Evolutionary conservation across 2,888 invertebrate genomes (phyloP).

Genomic region (Trilocha varians): DNA sequence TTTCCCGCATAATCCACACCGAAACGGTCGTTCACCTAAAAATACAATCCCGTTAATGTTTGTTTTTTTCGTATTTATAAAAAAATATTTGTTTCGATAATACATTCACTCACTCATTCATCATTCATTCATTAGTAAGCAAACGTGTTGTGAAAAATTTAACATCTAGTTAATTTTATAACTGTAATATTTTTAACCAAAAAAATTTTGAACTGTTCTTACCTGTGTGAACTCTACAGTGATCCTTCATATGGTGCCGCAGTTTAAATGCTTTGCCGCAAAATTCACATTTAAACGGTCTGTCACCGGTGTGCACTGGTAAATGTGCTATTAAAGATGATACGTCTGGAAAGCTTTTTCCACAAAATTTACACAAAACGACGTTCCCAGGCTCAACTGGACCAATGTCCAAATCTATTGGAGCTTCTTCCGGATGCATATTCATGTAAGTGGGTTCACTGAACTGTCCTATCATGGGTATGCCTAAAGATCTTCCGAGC

Average conservation of each 20-base stretch:
- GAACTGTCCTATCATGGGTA: constrained; percentile 61
- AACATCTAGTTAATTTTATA: no score
- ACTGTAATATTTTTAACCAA: no score
- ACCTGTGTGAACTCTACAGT: constrained; percentile 93
- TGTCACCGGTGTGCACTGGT: constrained; percentile 91
- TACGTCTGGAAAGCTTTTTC: constrained; percentile 93
- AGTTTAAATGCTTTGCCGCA: constrained; percentile 95
- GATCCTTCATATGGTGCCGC: constrained; percentile 95
- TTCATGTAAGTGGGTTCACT: constrained; percentile 61
- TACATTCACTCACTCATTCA: no score
- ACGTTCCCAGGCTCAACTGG: constrained; percentile 81
- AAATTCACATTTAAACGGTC: constrained; percentile 94
- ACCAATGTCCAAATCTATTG: constrained; percentile 71
- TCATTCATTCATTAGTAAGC: no score
- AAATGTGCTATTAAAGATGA: constrained; percentile 89
- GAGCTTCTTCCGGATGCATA: constrained; percentile 74
- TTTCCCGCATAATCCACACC: constrained; percentile 91
- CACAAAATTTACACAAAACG: constrained; percentile 93
- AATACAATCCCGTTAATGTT: no score
- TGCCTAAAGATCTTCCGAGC: constrained; percentile 49
- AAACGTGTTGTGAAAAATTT: no score
- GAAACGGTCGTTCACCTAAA: constrained; percentile 88
- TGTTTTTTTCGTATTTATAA: no score
- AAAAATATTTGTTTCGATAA: no score
- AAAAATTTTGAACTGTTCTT: constrained; percentile 29